Conservation (phyloP, 1,140 invertebrate genomes). For the Myzus persicae region DNA sequence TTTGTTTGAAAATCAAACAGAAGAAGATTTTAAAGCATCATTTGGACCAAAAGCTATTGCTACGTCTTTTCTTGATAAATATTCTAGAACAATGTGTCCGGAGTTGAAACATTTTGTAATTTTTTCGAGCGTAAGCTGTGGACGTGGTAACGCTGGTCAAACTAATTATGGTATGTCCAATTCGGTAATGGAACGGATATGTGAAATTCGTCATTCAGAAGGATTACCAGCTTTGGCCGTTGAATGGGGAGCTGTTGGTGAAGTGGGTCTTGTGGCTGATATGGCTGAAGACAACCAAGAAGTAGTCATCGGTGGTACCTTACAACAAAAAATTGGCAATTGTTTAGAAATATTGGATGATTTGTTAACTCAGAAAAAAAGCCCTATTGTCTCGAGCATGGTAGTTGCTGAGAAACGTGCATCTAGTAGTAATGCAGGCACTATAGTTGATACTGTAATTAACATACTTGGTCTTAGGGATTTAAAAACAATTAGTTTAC, state of each 20-base stretch:
- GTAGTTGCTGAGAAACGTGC: slow-evolving; percentile 78
- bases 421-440: slow-evolving; percentile 68
- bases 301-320: slow-evolving; percentile 77
- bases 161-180: slow-evolving; percentile 85
- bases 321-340: slow-evolving; percentile 83
- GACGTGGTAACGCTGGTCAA: slow-evolving; percentile 87
- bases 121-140: slow-evolving; percentile 89
- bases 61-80: slow-evolving; percentile 70
- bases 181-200: slow-evolving; percentile 77
- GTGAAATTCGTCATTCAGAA: slow-evolving; percentile 69
- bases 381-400: slow-evolving; percentile 79
- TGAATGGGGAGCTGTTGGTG: slow-evolving; percentile 77
- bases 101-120: slow-evolving; percentile 73
- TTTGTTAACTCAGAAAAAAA: slow-evolving; percentile 72
- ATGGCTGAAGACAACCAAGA: slow-evolving; percentile 82
- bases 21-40: slow-evolving; percentile 68
- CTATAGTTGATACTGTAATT: slow-evolving; percentile 72
- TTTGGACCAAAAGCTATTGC: slow-evolving; percentile 71
- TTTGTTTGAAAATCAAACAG: slow-evolving; percentile 72
- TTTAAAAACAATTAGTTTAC: slow-evolving; percentile 69
- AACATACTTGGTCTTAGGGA: slow-evolving; percentile 71
- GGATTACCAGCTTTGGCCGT: slow-evolving; percentile 74
- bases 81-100: slow-evolving; percentile 70
- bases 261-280: slow-evolving; percentile 78
- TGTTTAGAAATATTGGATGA: slow-evolving; percentile 76